Conservation (phyloP, 1,140 invertebrate genomes). For the Nasonia vitripennis region DNA sequence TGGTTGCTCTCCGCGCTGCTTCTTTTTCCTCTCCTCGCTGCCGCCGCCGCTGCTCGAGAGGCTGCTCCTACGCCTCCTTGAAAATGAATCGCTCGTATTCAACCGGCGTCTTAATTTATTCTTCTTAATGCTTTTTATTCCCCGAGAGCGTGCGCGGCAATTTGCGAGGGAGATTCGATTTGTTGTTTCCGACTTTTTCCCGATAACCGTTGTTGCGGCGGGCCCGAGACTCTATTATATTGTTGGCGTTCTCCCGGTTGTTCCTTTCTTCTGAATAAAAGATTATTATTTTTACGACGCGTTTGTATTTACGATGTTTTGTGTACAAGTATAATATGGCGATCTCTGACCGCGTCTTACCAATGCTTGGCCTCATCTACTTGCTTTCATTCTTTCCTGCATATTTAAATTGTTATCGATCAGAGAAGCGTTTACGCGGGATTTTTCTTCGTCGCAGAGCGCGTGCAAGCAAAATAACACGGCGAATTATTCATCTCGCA, state of each 20-base stretch:
- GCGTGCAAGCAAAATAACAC: background rate
- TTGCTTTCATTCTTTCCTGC: background rate
- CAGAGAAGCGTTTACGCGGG: background rate
- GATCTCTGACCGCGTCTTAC: background rate
- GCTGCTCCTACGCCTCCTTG: conserved; percentile 10
- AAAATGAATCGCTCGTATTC: conserved; percentile 43
- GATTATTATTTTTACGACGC: background rate
- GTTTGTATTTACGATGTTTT: background rate
- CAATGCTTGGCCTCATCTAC: background rate
- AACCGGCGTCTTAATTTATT: conserved; percentile 45
- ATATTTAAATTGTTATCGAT: background rate
- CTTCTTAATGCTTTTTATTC: conserved; percentile 35
- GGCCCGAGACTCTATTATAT: too few relatives aligned
- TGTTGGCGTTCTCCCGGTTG: background rate
- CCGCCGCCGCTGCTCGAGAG: background rate
- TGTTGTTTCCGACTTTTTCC: conserved; percentile 2
- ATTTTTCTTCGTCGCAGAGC: background rate
- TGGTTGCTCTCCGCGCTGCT: background rate
- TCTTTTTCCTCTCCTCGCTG: conserved; percentile 1
- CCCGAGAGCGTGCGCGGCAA: background rate
- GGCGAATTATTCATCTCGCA: background rate
- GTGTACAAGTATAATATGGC: background rate
- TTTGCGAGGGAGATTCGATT: conserved; percentile 15
- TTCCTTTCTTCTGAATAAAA: conserved; percentile 14
- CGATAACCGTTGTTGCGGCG: background rate